Evolutionary conservation across 2,888 invertebrate genomes (phyloP).

Genomic region (Piscicola geometra): DNA sequence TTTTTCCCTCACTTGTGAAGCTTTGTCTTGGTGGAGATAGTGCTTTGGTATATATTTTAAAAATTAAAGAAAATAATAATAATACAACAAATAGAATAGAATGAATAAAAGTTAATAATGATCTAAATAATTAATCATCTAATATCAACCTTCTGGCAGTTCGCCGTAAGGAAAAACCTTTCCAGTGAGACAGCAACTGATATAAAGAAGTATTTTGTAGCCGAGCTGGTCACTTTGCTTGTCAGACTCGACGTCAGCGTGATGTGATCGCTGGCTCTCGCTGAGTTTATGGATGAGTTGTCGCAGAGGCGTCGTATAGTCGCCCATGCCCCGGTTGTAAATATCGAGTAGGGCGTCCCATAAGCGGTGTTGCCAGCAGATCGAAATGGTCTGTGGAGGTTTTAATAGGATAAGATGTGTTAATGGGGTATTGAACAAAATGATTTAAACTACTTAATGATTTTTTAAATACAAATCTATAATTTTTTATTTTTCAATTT

Average conservation of each 20-base stretch:
- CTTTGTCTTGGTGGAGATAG: slow-evolving; percentile 64
- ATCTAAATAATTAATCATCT: not conserved
- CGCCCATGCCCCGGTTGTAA: slow-evolving; percentile 70
- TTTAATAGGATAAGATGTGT: no score
- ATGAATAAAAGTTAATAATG: not conserved
- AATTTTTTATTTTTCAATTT: not conserved
- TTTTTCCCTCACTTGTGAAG: slow-evolving; percentile 69
- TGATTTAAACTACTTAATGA: not conserved
- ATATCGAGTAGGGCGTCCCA: slow-evolving; percentile 72
- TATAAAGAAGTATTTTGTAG: slow-evolving; percentile 77
- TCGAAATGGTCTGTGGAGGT: slow-evolving; percentile 57
- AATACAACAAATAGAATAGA: not conserved
- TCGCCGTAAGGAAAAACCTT: slow-evolving; percentile 72
- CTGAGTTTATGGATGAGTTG: slow-evolving; percentile 55
- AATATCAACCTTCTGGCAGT: not conserved
- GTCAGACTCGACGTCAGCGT: slow-evolving; percentile 52
- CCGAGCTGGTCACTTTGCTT: slow-evolving; percentile 64
- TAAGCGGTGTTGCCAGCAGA: slow-evolving; percentile 63
- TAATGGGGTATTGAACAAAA: slow-evolving; percentile 4
- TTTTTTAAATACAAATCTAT: not conserved
- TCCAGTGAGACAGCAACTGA: slow-evolving; percentile 81
- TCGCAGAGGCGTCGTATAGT: slow-evolving; percentile 70
- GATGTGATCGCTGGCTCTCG: slow-evolving; percentile 19
- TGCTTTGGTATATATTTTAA: no score
- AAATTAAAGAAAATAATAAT: not conserved